phyloP scores from a whole-genome alignment of 1,140 invertebrate species.

The Aphaenogaster ashmeadi region DNA sequence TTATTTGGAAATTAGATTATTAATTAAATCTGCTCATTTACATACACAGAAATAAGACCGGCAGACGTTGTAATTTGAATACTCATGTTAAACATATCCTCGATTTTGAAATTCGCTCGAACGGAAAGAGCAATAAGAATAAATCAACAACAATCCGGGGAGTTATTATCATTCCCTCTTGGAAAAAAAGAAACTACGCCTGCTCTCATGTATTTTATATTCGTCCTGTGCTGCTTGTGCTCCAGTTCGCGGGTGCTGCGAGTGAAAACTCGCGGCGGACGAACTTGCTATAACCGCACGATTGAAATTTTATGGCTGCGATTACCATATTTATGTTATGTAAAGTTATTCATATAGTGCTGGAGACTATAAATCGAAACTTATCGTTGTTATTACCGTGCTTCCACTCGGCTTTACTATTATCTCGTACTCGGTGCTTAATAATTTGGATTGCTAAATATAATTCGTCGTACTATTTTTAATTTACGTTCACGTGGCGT shows the following conservation, averaged over 20 bases:
- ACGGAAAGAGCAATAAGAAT: slow-evolving; percentile 9
- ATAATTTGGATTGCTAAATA: slow-evolving; percentile 29
- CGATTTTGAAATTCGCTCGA: slow-evolving; percentile 10
- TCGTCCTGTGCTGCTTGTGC: slow-evolving; percentile 44
- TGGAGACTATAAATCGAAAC: slow-evolving; percentile 66
- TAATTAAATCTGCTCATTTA: neutral
- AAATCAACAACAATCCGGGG: slow-evolving; percentile 46
- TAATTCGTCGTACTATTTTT: slow-evolving; percentile 48
- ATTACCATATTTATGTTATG: slow-evolving; percentile 66
- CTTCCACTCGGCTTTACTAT: slow-evolving; percentile 52
- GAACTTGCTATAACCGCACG: slow-evolving; percentile 60
- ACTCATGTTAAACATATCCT: neutral
- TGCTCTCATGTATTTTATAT: slow-evolving; percentile 58
- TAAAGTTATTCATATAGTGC: slow-evolving; percentile 66
- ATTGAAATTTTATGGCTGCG: slow-evolving; percentile 64
- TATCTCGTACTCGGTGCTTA: slow-evolving; percentile 48
- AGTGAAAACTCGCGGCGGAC: slow-evolving; percentile 49
- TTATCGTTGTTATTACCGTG: slow-evolving; percentile 64
- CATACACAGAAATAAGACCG: neutral
- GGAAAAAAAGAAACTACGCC: slow-evolving; percentile 21
- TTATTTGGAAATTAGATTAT: neutral
- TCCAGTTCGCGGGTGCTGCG: slow-evolving; percentile 49
- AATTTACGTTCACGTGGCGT: slow-evolving; percentile 6
- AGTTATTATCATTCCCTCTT: slow-evolving; percentile 7
- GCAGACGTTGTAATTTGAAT: neutral